These are phyloP conservation scores for Leptoclinus maculatus DNA, from an alignment of 2,797 vertebrate species.

Conservation along the genomic window DNA sequence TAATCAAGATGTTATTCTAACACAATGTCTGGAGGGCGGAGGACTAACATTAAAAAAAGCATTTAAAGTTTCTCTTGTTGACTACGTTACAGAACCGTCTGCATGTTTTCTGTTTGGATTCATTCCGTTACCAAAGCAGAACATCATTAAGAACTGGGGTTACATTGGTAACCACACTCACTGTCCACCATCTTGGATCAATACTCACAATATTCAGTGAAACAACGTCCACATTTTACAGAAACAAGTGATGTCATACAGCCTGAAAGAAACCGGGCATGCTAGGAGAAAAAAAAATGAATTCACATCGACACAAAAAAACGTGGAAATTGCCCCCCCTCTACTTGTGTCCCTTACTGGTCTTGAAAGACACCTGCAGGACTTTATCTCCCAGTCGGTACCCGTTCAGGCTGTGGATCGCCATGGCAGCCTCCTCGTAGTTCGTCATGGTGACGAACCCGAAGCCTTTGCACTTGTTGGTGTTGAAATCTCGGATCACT, in stretches of 20 bases:
- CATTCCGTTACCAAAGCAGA: background rate
- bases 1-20: background rate
- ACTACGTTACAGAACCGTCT: background rate
- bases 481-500: conserved; percentile 99
- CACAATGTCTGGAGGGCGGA: background rate
- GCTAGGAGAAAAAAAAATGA: conserved; percentile 29
- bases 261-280: conserved; percentile 33
- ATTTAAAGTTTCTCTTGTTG: background rate
- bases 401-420: conserved; percentile 97
- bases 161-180: background rate
- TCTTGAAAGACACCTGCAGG: conserved; percentile 99
- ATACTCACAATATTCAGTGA: background rate
- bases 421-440: conserved; percentile 99
- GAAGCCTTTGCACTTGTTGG: conserved; percentile 99
- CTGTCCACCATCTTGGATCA: background rate
- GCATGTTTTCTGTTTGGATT: background rate
- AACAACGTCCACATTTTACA: background rate
- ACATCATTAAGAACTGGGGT: background rate
- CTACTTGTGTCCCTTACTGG: conserved; percentile 98
- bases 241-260: conserved; percentile 11
- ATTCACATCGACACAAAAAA: conserved; percentile 4
- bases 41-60: background rate
- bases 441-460: conserved; percentile 99
- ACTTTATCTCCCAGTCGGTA: conserved; percentile 98
- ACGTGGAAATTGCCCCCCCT: background rate